These are phyloP conservation scores for Cotesia congregata DNA, from an alignment of 2,888 invertebrate species.

Conservation along the genomic window DNA sequence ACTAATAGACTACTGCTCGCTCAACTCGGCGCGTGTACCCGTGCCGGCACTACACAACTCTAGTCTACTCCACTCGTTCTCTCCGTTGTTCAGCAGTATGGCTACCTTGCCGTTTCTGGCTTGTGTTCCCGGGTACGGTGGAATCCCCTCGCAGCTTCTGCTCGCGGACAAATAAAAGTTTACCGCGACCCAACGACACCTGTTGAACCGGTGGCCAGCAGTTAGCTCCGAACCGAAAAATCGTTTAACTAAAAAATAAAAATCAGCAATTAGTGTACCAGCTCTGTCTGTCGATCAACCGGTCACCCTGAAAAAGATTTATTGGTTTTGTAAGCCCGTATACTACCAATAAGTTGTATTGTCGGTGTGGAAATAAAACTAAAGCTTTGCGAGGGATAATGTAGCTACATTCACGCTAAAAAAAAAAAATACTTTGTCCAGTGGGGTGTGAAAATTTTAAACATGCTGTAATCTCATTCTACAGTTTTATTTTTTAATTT, in stretches of 20 bases:
- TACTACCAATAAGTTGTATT: neutral
- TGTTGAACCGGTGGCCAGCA: slow-evolving; percentile 66
- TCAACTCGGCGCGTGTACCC: slow-evolving; percentile 57
- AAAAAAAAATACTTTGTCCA: no score
- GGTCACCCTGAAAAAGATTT: slow-evolving; percentile 14
- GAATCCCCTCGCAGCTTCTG: slow-evolving; percentile 41
- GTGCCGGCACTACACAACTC: slow-evolving; percentile 41
- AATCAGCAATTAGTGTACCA: slow-evolving; percentile 33
- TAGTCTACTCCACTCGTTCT: slow-evolving; percentile 25
- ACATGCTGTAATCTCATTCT: no score
- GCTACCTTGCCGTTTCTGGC: slow-evolving; percentile 35
- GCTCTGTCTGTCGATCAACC: slow-evolving; percentile 22
- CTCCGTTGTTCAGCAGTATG: neutral
- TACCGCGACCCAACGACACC: slow-evolving; percentile 68
- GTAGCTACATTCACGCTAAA: no score
- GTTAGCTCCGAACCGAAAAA: slow-evolving; percentile 51
- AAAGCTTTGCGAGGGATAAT: no score
- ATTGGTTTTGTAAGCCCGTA: neutral
- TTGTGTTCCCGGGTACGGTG: slow-evolving; percentile 35
- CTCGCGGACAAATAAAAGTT: slow-evolving; percentile 68
- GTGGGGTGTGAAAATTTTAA: no score
- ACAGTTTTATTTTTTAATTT: no score
- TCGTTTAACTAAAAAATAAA: slow-evolving; percentile 36
- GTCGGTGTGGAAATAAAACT: no score
- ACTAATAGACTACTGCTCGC: slow-evolving; percentile 68